Conservation (phyloP, 2,113 vertebrate genomes). For the Chionis minor region DNA sequence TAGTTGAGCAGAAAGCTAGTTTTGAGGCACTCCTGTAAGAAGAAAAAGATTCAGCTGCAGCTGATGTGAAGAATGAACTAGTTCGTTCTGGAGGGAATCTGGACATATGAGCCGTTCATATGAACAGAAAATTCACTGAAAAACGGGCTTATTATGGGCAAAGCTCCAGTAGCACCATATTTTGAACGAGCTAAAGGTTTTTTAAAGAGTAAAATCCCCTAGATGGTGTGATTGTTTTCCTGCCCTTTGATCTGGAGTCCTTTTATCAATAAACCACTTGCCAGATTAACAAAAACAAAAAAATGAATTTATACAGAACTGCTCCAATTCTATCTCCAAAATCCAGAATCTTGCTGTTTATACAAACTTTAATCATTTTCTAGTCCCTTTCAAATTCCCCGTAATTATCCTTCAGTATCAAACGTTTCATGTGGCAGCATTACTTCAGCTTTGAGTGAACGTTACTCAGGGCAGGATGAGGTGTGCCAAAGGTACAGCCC, state of each 20-base stretch:
- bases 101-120: not conserved
- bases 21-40: not conserved
- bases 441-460: constrained; percentile 20
- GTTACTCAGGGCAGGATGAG: not conserved
- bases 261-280: constrained; percentile 31
- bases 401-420: constrained; percentile 21
- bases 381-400: constrained; percentile 12
- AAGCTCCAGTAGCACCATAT: not conserved
- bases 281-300: constrained; percentile 11
- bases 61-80: not conserved
- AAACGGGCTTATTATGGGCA: not conserved
- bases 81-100: not conserved
- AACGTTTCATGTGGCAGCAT: constrained; percentile 30
- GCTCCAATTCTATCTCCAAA: constrained; percentile 10
- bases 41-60: not conserved
- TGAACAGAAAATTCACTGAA: not conserved
- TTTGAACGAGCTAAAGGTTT: not conserved
- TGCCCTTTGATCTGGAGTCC: not conserved
- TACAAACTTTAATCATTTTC: constrained; percentile 29
- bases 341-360: constrained; percentile 17
- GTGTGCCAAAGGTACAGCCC: constrained; percentile 26
- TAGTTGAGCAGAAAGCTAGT: not conserved
- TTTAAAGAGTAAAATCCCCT: not conserved
- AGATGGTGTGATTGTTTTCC: not conserved
- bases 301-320: not conserved